phyloP scores from a whole-genome alignment of 2,113 vertebrate species.

The Gallinago jamesoni region DNA sequence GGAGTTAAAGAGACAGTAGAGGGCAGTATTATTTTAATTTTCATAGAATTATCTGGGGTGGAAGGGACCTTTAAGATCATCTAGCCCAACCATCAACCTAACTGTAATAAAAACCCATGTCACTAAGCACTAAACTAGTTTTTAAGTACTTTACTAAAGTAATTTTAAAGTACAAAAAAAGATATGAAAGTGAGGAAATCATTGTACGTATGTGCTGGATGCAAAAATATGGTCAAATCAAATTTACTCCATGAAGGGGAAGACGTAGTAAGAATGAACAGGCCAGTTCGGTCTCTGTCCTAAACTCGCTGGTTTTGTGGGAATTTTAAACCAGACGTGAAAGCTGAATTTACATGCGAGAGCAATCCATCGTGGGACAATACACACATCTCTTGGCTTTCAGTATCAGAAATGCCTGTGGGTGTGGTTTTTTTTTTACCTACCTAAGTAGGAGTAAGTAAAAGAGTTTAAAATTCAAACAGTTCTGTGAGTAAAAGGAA shows the following conservation, averaged over 20 bases:
- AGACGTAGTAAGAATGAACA: not conserved
- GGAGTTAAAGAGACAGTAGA: not conserved
- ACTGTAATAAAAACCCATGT: too few relatives aligned
- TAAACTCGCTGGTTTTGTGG: not conserved
- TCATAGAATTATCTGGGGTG: too few relatives aligned
- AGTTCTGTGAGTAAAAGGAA: not conserved
- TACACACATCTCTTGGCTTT: not conserved
- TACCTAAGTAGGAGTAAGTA: not conserved
- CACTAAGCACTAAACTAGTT: too few relatives aligned
- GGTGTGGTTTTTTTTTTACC: not conserved
- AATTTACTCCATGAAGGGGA: not conserved
- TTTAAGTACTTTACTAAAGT: too few relatives aligned
- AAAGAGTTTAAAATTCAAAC: not conserved
- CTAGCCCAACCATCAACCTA: too few relatives aligned
- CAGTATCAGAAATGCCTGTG: not conserved
- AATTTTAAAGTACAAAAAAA: not conserved
- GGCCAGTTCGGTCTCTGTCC: not conserved
- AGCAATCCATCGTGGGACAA: not conserved
- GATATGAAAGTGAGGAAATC: not conserved
- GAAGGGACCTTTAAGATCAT: too few relatives aligned
- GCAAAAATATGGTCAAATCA: not conserved
- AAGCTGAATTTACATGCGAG: not conserved
- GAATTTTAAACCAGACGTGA: not conserved
- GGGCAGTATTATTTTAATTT: not conserved
- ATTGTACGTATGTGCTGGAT: not conserved